phyloP scores from a whole-genome alignment of 53 echinoderm and acorn worm species.

The Pentamera pediparva region DNA sequence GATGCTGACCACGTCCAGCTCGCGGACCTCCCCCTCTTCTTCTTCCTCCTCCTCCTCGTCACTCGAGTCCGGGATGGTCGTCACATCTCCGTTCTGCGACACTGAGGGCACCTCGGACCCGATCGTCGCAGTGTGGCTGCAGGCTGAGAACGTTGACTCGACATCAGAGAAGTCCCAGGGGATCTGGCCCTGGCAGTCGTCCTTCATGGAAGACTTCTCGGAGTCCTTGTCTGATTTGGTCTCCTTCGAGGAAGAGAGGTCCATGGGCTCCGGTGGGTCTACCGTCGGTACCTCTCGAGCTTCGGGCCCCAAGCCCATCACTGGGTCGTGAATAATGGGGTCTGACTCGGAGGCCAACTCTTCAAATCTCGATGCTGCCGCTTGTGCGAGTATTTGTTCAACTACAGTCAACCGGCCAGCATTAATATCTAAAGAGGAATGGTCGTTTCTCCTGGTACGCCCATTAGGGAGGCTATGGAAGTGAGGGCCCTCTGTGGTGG shows the following conservation, averaged over 20 bases:
- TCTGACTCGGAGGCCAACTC: too few relatives aligned
- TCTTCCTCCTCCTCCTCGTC: slow-evolving; percentile 21
- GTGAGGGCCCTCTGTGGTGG: too few relatives aligned
- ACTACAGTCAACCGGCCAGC: too few relatives aligned
- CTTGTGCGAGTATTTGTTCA: too few relatives aligned
- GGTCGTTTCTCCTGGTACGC: too few relatives aligned
- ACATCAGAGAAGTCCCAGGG: slow-evolving; percentile 30
- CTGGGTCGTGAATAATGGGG: slow-evolving; percentile 29
- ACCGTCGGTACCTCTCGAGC: slow-evolving; percentile 18
- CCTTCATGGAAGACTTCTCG: slow-evolving; percentile 9
- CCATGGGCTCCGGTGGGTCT: slow-evolving; percentile 31
- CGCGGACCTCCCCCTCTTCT: neutral
- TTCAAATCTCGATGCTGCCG: too few relatives aligned
- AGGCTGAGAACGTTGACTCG: slow-evolving; percentile 27
- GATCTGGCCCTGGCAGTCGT: slow-evolving; percentile 24
- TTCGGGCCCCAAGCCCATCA: slow-evolving; percentile 16
- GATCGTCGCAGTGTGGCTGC: slow-evolving; percentile 25
- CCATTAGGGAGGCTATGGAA: too few relatives aligned
- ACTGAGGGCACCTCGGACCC: slow-evolving; percentile 22
- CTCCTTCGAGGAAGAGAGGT: slow-evolving; percentile 30
- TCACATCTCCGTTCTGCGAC: slow-evolving; percentile 29
- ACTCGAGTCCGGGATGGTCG: slow-evolving; percentile 27
- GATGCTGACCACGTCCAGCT: slow-evolving; percentile 24
- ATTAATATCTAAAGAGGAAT: too few relatives aligned
- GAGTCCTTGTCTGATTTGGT: slow-evolving; percentile 26